Conservation (phyloP, 1,140 invertebrate genomes). For the Nasonia longicornis region DNA sequence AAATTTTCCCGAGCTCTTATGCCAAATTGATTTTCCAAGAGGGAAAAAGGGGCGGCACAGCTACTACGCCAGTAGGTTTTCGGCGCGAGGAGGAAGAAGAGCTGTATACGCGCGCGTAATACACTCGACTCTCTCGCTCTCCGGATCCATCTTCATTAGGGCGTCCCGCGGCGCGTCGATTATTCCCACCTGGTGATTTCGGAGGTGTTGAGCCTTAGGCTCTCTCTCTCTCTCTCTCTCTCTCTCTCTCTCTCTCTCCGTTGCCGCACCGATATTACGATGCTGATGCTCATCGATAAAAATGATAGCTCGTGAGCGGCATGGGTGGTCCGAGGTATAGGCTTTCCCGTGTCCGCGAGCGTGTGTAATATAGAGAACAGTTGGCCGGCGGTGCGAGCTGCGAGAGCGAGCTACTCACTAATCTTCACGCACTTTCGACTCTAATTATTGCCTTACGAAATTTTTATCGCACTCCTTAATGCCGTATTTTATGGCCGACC, state of each 20-base stretch:
- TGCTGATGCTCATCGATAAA: constrained; percentile 22
- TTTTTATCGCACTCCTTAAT: constrained; percentile 17
- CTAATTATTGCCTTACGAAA: constrained; percentile 29
- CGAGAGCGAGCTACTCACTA: neutral
- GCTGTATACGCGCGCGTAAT: neutral
- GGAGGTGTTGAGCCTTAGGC: constrained; percentile 59
- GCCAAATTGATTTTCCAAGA: constrained; percentile 36
- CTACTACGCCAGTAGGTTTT: neutral
- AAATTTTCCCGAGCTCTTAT: neutral
- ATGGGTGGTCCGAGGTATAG: constrained; percentile 45
- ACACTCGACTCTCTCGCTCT: constrained; percentile 12
- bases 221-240: neutral
- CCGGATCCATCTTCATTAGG: constrained; percentile 68
- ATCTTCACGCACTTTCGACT: constrained; percentile 8
- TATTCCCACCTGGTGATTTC: constrained; percentile 62
- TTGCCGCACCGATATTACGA: constrained; percentile 56
- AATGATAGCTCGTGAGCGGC: constrained; percentile 47
- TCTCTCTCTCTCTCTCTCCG: neutral
- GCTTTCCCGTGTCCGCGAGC: constrained; percentile 35
- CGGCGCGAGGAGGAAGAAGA: neutral
- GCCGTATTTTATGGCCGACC: constrained; percentile 14
- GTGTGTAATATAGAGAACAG: constrained; percentile 51
- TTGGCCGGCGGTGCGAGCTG: constrained; percentile 23
- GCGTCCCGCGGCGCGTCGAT: constrained; percentile 57
- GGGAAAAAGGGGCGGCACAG: constrained; percentile 48